Conservation (phyloP, 2,797 vertebrate species). For the Spinus pinus region DNA sequence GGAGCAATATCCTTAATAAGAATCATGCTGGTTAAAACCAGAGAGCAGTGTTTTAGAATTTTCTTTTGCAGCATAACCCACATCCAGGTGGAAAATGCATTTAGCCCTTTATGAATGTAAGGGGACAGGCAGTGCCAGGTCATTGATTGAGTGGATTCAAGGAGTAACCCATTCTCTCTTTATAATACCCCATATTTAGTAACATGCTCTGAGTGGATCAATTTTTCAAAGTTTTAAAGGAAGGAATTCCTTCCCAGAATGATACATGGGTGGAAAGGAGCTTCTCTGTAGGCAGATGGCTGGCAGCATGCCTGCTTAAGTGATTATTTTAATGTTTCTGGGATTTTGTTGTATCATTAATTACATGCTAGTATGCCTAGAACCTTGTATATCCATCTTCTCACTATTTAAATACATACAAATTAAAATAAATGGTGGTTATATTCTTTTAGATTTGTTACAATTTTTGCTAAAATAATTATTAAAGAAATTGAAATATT, state of each 20-base stretch:
- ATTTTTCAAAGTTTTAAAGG: neutral
- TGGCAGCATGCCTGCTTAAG: neutral
- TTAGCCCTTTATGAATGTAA: neutral
- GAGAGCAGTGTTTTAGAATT: neutral
- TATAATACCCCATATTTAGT: neutral
- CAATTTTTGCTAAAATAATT: neutral
- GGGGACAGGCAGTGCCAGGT: neutral
- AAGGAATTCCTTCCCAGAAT: neutral
- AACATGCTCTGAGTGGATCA: neutral
- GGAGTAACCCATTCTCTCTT: neutral
- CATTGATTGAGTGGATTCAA: neutral
- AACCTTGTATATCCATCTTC: neutral
- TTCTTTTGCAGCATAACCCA: neutral
- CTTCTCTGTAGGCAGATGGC: neutral
- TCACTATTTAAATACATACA: neutral
- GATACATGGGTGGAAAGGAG: neutral
- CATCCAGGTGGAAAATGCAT: neutral
- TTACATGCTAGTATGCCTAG: neutral
- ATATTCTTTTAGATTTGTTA: neutral
- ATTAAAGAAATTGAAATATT: neutral
- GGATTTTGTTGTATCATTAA: neutral
- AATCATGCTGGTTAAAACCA: neutral
- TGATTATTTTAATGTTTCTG: neutral
- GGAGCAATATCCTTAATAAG: accelerated
- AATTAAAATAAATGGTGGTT: neutral